phyloP scores from a whole-genome alignment of 2,113 vertebrate species.

The Meleagris gallopavo region DNA sequence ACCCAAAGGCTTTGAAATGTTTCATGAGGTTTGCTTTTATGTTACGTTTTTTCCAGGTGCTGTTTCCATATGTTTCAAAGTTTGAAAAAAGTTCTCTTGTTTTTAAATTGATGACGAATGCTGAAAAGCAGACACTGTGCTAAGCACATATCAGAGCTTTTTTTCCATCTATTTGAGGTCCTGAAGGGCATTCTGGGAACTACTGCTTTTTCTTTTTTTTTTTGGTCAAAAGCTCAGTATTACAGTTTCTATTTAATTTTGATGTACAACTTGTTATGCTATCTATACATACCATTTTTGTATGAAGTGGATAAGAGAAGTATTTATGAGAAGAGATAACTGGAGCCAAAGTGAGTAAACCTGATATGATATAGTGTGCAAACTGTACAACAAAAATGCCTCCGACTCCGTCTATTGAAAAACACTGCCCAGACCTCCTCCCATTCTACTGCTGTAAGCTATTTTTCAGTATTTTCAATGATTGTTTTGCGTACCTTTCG shows the following conservation, averaged over 20 bases:
- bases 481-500: background rate
- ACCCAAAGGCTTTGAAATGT: background rate
- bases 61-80: background rate
- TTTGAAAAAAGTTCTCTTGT: background rate
- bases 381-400: background rate
- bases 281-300: background rate
- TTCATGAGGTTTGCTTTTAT: background rate
- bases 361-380: background rate
- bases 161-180: background rate
- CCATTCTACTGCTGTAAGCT: background rate
- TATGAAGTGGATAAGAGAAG: background rate
- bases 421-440: background rate
- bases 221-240: background rate
- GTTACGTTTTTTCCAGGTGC: background rate
- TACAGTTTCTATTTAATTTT: background rate
- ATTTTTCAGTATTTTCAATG: background rate
- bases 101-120: background rate
- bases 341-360: background rate
- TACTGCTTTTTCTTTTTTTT: background rate
- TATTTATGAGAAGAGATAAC: background rate
- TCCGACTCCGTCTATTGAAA: background rate
- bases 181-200: background rate
- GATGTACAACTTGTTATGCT: background rate
- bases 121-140: background rate
- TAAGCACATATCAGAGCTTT: background rate